Evolutionary conservation across 2,113 vertebrate species (phyloP).

Genomic region (Lynx canadensis): DNA sequence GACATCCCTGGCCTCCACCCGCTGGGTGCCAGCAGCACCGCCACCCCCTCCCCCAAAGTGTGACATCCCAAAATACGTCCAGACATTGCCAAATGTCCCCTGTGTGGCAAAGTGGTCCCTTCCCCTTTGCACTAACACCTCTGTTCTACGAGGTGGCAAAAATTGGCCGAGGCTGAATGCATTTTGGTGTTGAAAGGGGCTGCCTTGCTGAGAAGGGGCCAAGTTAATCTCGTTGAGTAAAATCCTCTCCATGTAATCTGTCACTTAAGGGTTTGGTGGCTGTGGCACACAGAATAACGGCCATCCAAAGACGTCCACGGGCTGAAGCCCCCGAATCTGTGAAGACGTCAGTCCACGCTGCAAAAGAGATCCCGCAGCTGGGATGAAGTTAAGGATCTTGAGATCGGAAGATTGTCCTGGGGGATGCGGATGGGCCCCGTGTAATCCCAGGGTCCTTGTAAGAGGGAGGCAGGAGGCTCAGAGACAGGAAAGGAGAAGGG

Average conservation of each 20-base stretch:
- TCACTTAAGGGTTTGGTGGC: not conserved
- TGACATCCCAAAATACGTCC: not conserved
- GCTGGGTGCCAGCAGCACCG: not conserved
- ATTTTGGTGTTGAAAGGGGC: not conserved
- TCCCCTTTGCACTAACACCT: no score
- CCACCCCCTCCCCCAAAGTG: no score
- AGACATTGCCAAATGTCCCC: not conserved
- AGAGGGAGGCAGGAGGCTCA: not conserved
- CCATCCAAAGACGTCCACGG: rapidly evolving
- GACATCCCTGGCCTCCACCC: not conserved
- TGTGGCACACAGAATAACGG: not conserved
- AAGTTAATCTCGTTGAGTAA: not conserved
- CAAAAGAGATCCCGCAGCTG: not conserved
- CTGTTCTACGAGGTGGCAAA: no score
- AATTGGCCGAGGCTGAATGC: not conserved
- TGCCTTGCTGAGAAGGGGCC: not conserved
- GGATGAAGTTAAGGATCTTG: not conserved
- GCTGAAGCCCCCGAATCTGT: not conserved
- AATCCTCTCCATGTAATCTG: not conserved
- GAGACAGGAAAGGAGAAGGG: not conserved
- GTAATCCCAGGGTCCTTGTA: not conserved
- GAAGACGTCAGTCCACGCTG: not conserved
- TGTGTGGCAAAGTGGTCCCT: not conserved
- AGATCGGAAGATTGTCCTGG: not conserved
- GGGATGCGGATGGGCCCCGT: not conserved